Percentiles rank a stretch among this genome's conserved stretches.
These are phyloP conservation scores for Epinephelus cyanopodus DNA, from an alignment of 2,113 vertebrate species.

Conservation along the genomic window DNA sequence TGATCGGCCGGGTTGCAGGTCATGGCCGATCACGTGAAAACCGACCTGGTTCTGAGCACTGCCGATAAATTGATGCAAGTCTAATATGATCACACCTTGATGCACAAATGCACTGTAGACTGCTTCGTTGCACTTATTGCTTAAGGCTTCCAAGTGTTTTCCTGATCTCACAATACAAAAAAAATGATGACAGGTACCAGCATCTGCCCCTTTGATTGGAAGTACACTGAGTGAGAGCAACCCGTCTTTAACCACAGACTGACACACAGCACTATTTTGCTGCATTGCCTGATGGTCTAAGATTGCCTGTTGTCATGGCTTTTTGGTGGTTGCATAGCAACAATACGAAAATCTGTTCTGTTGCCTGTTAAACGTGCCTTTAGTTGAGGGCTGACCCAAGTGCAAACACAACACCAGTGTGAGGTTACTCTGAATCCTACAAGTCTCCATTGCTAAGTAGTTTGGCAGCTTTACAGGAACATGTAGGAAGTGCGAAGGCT, in stretches of 20 bases:
- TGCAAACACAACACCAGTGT: background rate
- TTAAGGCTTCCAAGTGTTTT: background rate
- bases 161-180: background rate
- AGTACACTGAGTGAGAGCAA: background rate
- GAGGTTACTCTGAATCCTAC: slow-evolving; percentile 15
- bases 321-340: slow-evolving; percentile 52
- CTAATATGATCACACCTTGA: background rate
- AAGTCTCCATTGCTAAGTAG: slow-evolving; percentile 27
- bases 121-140: background rate
- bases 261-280: background rate
- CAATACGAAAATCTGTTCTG: slow-evolving; percentile 32
- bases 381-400: background rate
- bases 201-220: slow-evolving; percentile 11
- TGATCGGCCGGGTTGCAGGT: too few species aligned
- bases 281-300: background rate
- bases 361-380: background rate
- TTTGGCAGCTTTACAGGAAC: slow-evolving; percentile 37
- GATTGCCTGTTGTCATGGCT: slow-evolving; percentile 8
- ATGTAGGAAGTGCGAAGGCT: slow-evolving; percentile 38
- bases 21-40: too few species aligned
- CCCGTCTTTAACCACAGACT: slow-evolving; percentile 30
- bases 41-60: too few species aligned
- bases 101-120: background rate
- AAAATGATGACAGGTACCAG: background rate
- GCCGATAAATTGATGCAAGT: too few species aligned